Conservation (phyloP, 2,797 vertebrate species). For the Chaetodon trifasciatus region DNA sequence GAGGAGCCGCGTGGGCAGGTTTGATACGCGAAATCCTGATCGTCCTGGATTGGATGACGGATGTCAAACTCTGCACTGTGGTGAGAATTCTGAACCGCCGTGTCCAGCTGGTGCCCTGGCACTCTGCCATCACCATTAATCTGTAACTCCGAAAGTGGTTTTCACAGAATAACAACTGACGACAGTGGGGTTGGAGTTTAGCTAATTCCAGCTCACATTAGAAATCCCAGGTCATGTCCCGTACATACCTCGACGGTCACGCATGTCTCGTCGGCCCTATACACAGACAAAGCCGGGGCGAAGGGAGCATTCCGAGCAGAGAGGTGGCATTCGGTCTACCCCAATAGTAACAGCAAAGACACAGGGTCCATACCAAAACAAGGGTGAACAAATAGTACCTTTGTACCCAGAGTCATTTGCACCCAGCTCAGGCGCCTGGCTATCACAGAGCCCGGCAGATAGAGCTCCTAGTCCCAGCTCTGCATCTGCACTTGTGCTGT, state of each 20-base stretch:
- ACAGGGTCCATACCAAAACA: constrained; percentile 78
- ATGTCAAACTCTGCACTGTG: constrained; percentile 40
- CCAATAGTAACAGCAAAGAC: constrained; percentile 69
- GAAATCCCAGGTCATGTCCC: constrained; percentile 50
- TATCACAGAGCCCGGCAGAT: constrained; percentile 73
- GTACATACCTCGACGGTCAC: constrained; percentile 46
- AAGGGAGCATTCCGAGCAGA: constrained; percentile 47
- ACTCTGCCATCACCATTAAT: constrained; percentile 47
- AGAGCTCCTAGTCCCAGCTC: constrained; percentile 67
- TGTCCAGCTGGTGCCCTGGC: constrained; percentile 66
- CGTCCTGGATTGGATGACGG: constrained; percentile 23
- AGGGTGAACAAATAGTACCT: constrained; percentile 83
- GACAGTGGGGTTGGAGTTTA: constrained; percentile 19
- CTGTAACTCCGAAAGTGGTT: constrained; percentile 40
- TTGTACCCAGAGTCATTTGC: constrained; percentile 83
- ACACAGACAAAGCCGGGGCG: constrained; percentile 14
- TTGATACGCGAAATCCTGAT: constrained; percentile 50
- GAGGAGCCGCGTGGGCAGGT: constrained; percentile 41
- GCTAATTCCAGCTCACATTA: constrained; percentile 45
- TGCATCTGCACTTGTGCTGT: constrained; percentile 77
- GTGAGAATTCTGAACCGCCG: constrained; percentile 32
- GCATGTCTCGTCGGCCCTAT: constrained; percentile 25
- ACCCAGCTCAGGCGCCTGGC: constrained; percentile 73
- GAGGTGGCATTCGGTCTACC: constrained; percentile 63
- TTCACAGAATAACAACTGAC: constrained; percentile 36